Base-by-base conservation (phyloP, 2,113 vertebrate species). In the Myrmophylax atrothorax region DNA sequence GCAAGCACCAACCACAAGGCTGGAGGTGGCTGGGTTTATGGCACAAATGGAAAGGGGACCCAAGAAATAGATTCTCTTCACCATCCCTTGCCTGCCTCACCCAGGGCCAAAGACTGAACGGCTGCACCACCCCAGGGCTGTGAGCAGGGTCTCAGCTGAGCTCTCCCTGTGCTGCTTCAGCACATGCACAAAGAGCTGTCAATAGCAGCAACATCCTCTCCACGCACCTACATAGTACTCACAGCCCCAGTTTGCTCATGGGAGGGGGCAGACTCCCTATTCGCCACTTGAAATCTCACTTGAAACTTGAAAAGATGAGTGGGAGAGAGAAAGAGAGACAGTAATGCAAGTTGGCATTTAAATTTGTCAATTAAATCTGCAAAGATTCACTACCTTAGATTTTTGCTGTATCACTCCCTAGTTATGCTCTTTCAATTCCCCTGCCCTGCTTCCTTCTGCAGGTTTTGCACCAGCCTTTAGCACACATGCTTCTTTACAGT, bases 391-490 rank as follows among this genome's bases (percentile, higher is more conserved):
- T 74, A 11, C 26, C 44, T 62, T 40, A 63, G 78, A 66, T 93
- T 96, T 96, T 70, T 96, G 85, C 94, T 95, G 79, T 55, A 92
- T 96, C 93, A 93, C 56, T 88, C 86, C 40, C 68, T 42, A 9
- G 72, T 56, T 96, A 47, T 12, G 37, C 46, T 66, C 80, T 87
- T 84, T 66, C 72, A 44, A 1, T 55, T n/a, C 18, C 44, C 68
- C 72, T 60, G 58, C 75, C 77, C 77, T 84, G 35, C 50, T 92
- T 75, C 55, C 49, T 74, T 63, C 60, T 83, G 79, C 67, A 55
- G 84, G 74, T 63, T 96, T 93, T 91, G 91, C 90, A 88, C 10
- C 63, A 83, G 47, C 67, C 67, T 88, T 47, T 79, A 31, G 29
- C 66, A 74, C 0, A 2, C 40, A 23, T 20, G 84, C 72, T 80